A percentile compares a stretch with the other conserved stretches of the same genome.
Conservation (phyloP, 2,888 invertebrate genomes). For the Keiferia lycopersicella region DNA sequence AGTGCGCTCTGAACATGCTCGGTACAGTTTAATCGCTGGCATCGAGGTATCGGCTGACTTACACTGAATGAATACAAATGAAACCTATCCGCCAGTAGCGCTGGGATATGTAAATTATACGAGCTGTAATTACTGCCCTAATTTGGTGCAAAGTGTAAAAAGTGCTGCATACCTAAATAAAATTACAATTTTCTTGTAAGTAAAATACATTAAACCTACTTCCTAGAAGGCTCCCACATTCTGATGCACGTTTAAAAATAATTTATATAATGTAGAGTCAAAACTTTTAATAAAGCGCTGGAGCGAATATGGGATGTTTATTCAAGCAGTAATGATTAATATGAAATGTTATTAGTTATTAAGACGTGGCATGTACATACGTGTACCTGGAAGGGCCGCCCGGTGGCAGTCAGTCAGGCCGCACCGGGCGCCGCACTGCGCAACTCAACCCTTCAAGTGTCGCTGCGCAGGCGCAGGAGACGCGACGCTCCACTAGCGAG, state of each 20-base stretch:
- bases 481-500: constrained; percentile 49
- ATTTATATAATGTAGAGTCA: constrained; percentile 1
- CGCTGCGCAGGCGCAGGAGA: constrained; percentile 40
- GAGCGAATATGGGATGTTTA: constrained; percentile 28
- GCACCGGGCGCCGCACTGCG: neutral
- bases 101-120: constrained; percentile 45
- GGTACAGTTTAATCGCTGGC: constrained; percentile 48
- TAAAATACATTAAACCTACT: neutral
- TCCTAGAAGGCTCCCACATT: constrained; percentile 1
- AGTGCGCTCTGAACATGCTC: constrained; percentile 58
- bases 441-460: constrained; percentile 52
- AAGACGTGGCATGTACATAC: constrained; percentile 2
- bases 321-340: constrained; percentile 45
- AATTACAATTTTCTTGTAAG: neutral
- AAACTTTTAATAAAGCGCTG: neutral
- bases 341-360: constrained; percentile 36
- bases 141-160: constrained; percentile 13
- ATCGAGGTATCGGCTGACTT: neutral
- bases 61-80: constrained; percentile 15
- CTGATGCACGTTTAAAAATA: neutral
- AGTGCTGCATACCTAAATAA: neutral
- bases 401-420: constrained; percentile 4
- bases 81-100: constrained; percentile 15
- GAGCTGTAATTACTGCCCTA: constrained; percentile 31
- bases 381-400: neutral